Conservation (phyloP, 2,888 invertebrate species). For the Mesodorylaimus sp. region DNA sequence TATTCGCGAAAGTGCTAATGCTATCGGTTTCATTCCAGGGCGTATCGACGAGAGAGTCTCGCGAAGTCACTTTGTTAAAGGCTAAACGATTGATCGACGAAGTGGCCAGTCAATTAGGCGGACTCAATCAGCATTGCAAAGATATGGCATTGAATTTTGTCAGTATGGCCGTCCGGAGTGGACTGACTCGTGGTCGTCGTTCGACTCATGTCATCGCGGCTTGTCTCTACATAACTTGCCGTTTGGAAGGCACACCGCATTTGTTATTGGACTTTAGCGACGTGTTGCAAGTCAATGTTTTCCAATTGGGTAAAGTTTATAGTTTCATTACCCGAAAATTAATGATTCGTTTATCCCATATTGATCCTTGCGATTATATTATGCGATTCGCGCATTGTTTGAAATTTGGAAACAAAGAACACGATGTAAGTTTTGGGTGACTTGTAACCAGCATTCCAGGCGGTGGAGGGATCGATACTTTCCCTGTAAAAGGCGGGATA, state of each 20-base stretch:
- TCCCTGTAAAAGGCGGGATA: too few species aligned
- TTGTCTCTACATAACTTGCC: slow-evolving; percentile 88
- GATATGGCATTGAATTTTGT: slow-evolving; percentile 85
- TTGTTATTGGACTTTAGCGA: slow-evolving; percentile 91
- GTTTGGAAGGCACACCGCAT: slow-evolving; percentile 82
- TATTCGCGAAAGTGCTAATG: too few species aligned
- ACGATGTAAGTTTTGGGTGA: slow-evolving; percentile 42
- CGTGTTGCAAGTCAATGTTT: slow-evolving; percentile 64
- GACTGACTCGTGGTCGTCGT: slow-evolving; percentile 64
- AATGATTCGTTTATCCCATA: slow-evolving; percentile 45
- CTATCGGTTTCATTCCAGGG: slow-evolving; percentile 10
- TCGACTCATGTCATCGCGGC: slow-evolving; percentile 80
- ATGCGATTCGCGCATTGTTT: slow-evolving; percentile 79
- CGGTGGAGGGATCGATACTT: too few species aligned
- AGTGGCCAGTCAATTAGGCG: slow-evolving; percentile 59
- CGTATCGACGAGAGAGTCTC: slow-evolving; percentile 48
- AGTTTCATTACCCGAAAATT: slow-evolving; percentile 67
- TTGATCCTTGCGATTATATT: slow-evolving; percentile 87
- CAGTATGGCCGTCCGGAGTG: slow-evolving; percentile 41
- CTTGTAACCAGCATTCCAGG: too few species aligned
- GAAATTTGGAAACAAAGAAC: slow-evolving; percentile 65
- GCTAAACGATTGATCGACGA: slow-evolving; percentile 35
- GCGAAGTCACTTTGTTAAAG: slow-evolving; percentile 72
- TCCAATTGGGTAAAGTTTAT: slow-evolving; percentile 79
- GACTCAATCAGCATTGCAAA: slow-evolving; percentile 68